Evolutionary conservation across 2,888 invertebrate genomes (phyloP), one percentile per base, ranked within the genome.

Genomic region (Dicycla oo): DNA sequence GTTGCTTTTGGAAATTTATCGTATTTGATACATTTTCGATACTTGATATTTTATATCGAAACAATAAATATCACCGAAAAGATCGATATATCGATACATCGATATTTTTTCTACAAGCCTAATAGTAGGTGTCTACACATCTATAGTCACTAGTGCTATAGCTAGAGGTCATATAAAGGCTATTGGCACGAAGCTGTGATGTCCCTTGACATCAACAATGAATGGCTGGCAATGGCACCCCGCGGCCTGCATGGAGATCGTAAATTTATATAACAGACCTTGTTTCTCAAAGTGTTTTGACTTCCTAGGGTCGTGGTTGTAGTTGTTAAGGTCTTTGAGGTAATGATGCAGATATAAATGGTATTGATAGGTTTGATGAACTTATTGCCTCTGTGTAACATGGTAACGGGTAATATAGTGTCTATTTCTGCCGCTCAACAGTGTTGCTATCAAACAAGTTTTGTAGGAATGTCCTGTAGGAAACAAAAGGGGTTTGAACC

Each of bases 171-270:
- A 30, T 45, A 63, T 58, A 81, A 43, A 81, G n/a, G 51, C 69
- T 38, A 68, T 64, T 78, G 71, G 82, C 69, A 78, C 61, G 80
- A 66, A 70, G 71, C 70, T 73, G 80, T 75, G 80, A 73, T 73
- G 71, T 61, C 57, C 54, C 61, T 45, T 62, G 73, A 80, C 68
- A 45, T 56, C 30, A 49, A 68, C 82, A 78, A 80, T 83, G 71
- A 84, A 82, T 82, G 72, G 63, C 60, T 60, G 60, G 15, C 47
- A 56, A 84, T 67, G 57, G 65, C 63, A 61, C 74, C 66, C 76
- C 68, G 53, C 43, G 69, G 63, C 8, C 53, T 47, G 38, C n/a
- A 57, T 15, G 53, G 43, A 40, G 63, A 58, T 74, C 75, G 51
- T 75, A 78, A 84, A 75, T 80, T 76, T 57, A 78, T 78, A 82